These are phyloP conservation scores for Seira ritae DNA, from an alignment of 2,888 invertebrate genomes.

Conservation along the genomic window DNA sequence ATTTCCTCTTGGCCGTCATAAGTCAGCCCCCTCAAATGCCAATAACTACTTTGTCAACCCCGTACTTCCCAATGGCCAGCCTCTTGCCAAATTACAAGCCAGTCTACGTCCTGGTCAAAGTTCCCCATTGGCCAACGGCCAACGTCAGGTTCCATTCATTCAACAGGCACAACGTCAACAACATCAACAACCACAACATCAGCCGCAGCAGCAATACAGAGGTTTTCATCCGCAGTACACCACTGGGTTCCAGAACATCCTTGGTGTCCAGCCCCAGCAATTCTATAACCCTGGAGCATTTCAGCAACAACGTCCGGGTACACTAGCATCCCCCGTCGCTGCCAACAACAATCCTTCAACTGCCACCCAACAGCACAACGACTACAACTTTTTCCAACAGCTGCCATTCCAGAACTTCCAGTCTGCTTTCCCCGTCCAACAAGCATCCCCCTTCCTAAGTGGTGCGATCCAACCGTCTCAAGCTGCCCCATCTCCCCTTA, in stretches of 20 bases:
- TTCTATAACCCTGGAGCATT: not conserved
- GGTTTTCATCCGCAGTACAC: not conserved
- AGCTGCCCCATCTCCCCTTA: not conserved
- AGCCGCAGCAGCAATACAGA: not conserved
- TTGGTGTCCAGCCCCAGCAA: conserved; percentile 4
- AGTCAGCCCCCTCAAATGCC: not conserved
- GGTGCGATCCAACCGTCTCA: conserved; percentile 4
- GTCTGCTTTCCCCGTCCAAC: not conserved
- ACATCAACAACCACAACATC: conserved; percentile 10
- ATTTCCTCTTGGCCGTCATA: conserved; percentile 20
- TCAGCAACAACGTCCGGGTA: not conserved
- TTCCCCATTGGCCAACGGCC: conserved; percentile 24
- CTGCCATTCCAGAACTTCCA: not conserved
- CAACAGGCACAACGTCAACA: conserved; percentile 11
- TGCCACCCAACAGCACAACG: not conserved
- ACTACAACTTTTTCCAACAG: conserved; percentile 16
- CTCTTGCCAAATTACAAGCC: conserved; percentile 44
- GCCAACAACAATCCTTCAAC: not conserved
- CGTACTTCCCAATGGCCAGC: conserved; percentile 31
- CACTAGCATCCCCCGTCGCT: not conserved
- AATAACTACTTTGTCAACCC: conserved; percentile 33
- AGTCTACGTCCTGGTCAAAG: conserved; percentile 18
- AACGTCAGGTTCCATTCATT: conserved; percentile 32
- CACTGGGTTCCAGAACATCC: not conserved
- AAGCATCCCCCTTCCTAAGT: conserved; percentile 15